phyloP scores from a whole-genome alignment of 1,140 invertebrate species.

The Formica exsecta region DNA sequence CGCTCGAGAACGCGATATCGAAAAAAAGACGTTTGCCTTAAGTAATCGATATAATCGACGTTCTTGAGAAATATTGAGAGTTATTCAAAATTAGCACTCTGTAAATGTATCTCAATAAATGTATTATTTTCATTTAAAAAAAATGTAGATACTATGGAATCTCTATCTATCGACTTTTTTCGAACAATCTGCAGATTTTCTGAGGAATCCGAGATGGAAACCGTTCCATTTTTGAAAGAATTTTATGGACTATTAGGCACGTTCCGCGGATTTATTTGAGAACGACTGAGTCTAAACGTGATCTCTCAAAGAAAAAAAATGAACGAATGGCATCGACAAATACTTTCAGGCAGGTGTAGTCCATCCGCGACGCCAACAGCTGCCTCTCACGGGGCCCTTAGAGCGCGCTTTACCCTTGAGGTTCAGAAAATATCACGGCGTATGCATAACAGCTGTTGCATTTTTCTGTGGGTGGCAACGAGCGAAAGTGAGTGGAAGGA shows the following conservation, averaged over 20 bases:
- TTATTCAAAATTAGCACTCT: neutral
- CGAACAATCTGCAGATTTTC: neutral
- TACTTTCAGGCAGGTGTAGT: slow-evolving; percentile 74
- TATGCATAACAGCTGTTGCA: slow-evolving; percentile 69
- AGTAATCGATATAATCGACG: slow-evolving; percentile 27
- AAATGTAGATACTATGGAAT: neutral
- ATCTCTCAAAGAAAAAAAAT: slow-evolving; percentile 31
- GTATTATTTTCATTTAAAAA: neutral
- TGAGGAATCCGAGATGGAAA: neutral
- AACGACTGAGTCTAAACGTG: neutral
- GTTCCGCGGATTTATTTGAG: neutral
- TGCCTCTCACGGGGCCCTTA: slow-evolving; percentile 71
- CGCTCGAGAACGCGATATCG: slow-evolving; percentile 28
- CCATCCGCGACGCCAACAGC: slow-evolving; percentile 73
- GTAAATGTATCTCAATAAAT: neutral
- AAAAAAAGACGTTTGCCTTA: slow-evolving; percentile 7
- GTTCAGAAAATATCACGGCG: slow-evolving; percentile 71
- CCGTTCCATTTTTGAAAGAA: neutral
- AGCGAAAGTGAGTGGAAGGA: slow-evolving; percentile 70
- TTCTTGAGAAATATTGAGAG: neutral
- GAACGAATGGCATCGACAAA: slow-evolving; percentile 57
- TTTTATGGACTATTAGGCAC: neutral
- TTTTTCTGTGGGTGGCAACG: slow-evolving; percentile 72
- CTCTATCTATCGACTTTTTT: neutral
- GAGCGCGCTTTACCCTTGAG: slow-evolving; percentile 66